Conservation (phyloP, 2,113 vertebrate species). For the Pyrgilauda ruficollis region DNA sequence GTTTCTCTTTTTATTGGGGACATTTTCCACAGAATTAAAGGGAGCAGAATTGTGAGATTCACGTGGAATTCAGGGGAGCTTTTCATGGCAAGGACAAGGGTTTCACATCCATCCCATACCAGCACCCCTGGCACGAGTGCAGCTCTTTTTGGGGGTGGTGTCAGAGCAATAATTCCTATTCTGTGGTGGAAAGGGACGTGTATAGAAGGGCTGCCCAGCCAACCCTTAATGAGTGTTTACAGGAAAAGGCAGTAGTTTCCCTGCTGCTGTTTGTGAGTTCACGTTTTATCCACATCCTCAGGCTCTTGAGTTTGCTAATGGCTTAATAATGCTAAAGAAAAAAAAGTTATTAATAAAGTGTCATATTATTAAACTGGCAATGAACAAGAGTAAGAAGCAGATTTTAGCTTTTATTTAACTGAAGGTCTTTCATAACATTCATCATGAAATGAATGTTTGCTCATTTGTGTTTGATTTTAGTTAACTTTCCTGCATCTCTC, state of each 20-base stretch:
- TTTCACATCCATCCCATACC: neutral
- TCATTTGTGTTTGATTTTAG: conserved; percentile 53
- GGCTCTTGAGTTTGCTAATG: conserved; percentile 5
- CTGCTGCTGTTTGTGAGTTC: neutral
- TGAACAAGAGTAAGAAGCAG: neutral
- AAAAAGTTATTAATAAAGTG: neutral
- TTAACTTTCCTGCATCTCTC: conserved; percentile 24
- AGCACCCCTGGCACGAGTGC: neutral
- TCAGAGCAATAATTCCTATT: neutral
- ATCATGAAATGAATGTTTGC: conserved; percentile 5
- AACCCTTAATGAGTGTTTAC: neutral
- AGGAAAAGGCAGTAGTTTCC: neutral
- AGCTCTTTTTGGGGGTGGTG: neutral
- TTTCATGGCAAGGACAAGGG: neutral
- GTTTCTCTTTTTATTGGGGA: neutral
- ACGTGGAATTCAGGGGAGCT: neutral
- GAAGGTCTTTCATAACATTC: conserved; percentile 8
- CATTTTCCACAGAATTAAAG: neutral
- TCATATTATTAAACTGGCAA: neutral
- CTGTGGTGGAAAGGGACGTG: neutral
- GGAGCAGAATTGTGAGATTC: neutral
- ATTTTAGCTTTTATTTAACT: conserved; percentile 15
- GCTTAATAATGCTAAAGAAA: conserved; percentile 17
- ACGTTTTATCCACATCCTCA: neutral
- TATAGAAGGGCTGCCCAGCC: neutral